Base-by-base conservation (phyloP, 1,140 invertebrate genomes). In the Anastatus disparis region DNA sequence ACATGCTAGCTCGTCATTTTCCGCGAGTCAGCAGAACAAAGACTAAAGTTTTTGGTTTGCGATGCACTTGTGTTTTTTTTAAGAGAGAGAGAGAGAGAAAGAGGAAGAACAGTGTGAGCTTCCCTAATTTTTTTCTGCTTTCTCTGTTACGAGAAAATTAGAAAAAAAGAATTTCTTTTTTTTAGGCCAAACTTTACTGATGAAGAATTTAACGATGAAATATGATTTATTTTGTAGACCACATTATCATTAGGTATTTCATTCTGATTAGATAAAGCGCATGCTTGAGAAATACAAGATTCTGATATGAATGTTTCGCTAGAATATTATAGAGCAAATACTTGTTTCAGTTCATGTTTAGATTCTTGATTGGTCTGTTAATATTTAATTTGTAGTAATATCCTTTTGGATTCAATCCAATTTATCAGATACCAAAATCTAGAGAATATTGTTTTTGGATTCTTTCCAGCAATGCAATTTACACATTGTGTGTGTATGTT, bases 1-100 rank as follows among this genome's bases (percentile, higher is more conserved):
- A n/a, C n/a, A n/a, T n/a, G n/a, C n/a, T n/a, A 8, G 50, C 35
- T 40, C 63, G 50, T 65, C 63, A 65, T 55, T 65, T 65, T 65
- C 59, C 59, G 50, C 29, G 35, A 53, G 31, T 53, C 48, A 53
- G 63, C 48, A 20, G 22, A 38, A 55, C 35, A 53, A 27, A 55
- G 35, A 2, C 1, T 22, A 55, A 65, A 65, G 31, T 65, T 65
- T 64, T 65, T n/a, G 35, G 63, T 65, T 65, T 65, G 63, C 63
- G 24, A n/a, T 65, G 63, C 63, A 65, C 63, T 65, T 24, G 48
- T 52, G 50, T 55, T 26, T 27, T 55, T n/a, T n/a, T n/a, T n/a
- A n/a, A n/a, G n/a, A n/a, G n/a, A n/a, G n/a, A n/a, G n/a, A n/a
- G n/a, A n/a, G n/a, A n/a, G n/a, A n/a, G n/a, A n/a, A n/a, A n/a